These are phyloP conservation scores for Melanaphis sacchari DNA, from an alignment of 1,140 invertebrate species.

Conservation along the genomic window DNA sequence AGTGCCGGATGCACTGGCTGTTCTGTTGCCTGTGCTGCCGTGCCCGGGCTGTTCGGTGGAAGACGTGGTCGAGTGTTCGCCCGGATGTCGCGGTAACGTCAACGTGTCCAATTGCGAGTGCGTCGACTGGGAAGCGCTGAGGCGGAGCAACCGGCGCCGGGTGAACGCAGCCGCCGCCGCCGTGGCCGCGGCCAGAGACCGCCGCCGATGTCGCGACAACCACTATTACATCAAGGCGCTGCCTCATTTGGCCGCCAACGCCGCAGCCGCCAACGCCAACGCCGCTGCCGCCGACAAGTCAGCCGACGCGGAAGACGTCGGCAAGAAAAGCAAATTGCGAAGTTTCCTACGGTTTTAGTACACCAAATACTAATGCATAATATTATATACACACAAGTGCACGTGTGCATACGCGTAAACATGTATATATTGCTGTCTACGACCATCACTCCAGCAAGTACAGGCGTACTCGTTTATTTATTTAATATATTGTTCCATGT, in stretches of 20 bases:
- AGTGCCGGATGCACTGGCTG: neutral
- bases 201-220: neutral
- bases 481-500: neutral
- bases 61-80: neutral
- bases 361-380: too few relatives aligned
- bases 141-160: neutral
- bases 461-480: neutral
- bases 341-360: too few relatives aligned
- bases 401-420: too few relatives aligned
- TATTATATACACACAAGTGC: too few relatives aligned
- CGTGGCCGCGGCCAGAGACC: neutral
- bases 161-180: neutral
- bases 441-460: neutral
- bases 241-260: neutral
- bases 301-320: neutral
- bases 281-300: neutral
- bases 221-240: neutral
- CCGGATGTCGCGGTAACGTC: neutral
- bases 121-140: neutral
- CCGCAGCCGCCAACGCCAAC: neutral
- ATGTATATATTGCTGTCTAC: too few relatives aligned
- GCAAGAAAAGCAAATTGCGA: too few relatives aligned
- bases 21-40: neutral
- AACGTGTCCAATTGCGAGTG: neutral
- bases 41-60: neutral